Base-by-base conservation (phyloP, 2,888 invertebrate genomes). In the Agrypnus murinus region DNA sequence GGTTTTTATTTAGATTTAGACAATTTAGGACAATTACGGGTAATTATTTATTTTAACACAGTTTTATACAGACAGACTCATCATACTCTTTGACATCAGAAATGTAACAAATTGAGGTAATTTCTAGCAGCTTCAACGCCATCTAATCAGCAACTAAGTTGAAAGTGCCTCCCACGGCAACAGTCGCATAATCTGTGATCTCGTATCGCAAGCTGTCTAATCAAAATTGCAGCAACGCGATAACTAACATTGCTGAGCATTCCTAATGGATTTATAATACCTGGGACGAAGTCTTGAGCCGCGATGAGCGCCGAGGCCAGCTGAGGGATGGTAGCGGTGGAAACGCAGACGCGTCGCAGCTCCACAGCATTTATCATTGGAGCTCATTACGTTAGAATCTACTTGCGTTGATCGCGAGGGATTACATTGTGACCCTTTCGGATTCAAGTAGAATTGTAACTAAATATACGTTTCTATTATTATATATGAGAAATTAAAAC, bases 321-420 rank as follows among this genome's bases (percentile, higher is more conserved):
- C 76, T 82, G 82, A 82, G 80, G 78, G 81, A 82, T 82, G 78
- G 79, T 79, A 76, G 77, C 78, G 82, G 83, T 79, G 73, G 76
- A 83, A 81, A 83, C 81, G 84, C 84, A 86, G 86, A 86, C 84
- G 85, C 86, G 83, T 84, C 78, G 77, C 74, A 77, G 82, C 84
- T 84, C 84, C 83, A 79, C 81, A 81, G 82, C 83, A 86, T 87
- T 87, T 85, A 86, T 87, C 87, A 86, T 86, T 84, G 83, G 80
- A 84, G 84, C 86, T 86, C 86, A 86, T 86, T 87, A 86, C 84
- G 84, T 80, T 81, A 81, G 84, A 86, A 86, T 85, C 85, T 84
- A 82, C 84, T 82, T 72, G 74, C 71, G 69, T 69, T 71, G 72
- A 71, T 74, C 74, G 70, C 69, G 53, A 60, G 69, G 65, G 71